Conservation (phyloP, 2,888 invertebrate genomes). For the Dilophus febrilis region DNA sequence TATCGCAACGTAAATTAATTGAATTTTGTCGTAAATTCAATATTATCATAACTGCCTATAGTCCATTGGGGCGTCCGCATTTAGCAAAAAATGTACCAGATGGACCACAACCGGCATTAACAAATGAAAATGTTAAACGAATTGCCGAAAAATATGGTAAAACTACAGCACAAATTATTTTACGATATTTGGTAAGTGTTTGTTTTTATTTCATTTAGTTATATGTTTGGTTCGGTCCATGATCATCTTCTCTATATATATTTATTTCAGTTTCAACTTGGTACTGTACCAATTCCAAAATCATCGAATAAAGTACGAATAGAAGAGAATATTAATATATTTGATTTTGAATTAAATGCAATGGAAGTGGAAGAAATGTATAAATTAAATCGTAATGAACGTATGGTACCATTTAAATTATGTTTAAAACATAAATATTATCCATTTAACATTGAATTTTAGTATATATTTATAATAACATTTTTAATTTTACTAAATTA, state of each 20-base stretch:
- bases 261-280: conserved; percentile 9
- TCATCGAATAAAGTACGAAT: conserved; percentile 34
- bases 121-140: conserved; percentile 31
- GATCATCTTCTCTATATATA: too few relatives aligned
- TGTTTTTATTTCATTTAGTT: too few relatives aligned
- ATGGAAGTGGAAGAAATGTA: conserved; percentile 34
- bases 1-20: conserved; percentile 49
- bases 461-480: not conserved
- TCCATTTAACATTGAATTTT: conserved; percentile 23
- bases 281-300: conserved; percentile 37
- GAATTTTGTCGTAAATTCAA: conserved; percentile 44
- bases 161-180: conserved; percentile 48
- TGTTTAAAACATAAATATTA: conserved; percentile 24
- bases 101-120: conserved; percentile 29
- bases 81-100: conserved; percentile 50
- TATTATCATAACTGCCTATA: conserved; percentile 57
- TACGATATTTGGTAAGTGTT: conserved; percentile 34
- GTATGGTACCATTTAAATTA: conserved; percentile 14
- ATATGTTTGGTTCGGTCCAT: too few relatives aligned
- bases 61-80: conserved; percentile 61
- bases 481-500: too few relatives aligned
- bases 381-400: conserved; percentile 30
- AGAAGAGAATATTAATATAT: conserved; percentile 35
- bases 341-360: conserved; percentile 36
- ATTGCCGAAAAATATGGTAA: conserved; percentile 51